Conservation (phyloP, 2,888 invertebrate species). For the Ariolimax columbianus region DNA sequence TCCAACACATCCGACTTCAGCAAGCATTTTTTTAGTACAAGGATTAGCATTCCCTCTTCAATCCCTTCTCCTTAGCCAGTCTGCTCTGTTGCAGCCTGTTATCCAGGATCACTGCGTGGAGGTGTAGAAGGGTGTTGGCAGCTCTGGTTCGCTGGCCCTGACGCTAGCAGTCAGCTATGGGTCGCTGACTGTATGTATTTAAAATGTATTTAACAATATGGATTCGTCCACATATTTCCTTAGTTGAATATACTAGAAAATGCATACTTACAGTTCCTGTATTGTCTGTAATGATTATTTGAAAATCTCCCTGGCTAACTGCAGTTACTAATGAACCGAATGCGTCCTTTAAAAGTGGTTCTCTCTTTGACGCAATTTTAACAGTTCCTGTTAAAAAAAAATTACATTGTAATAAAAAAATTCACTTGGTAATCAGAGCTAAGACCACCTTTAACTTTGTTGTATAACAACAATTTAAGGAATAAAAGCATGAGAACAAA, state of each 20-base stretch:
- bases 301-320: neutral
- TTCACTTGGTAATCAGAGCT: neutral
- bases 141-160: too few relatives aligned
- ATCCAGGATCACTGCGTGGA: too few relatives aligned
- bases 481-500: neutral
- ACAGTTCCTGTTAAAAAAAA: slow-evolving; percentile 2
- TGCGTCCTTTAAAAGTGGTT: slow-evolving; percentile 24
- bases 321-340: neutral
- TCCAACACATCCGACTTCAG: too few relatives aligned
- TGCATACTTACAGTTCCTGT: neutral
- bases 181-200: too few relatives aligned
- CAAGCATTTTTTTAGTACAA: too few relatives aligned
- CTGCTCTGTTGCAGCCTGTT: too few relatives aligned
- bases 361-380: neutral
- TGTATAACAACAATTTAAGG: too few relatives aligned
- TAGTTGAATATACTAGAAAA: neutral
- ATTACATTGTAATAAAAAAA: neutral
- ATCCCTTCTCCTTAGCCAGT: too few relatives aligned
- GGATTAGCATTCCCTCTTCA: too few relatives aligned
- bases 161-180: too few relatives aligned
- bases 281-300: neutral
- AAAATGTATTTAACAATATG: neutral
- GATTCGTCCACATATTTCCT: neutral
- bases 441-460: too few relatives aligned
- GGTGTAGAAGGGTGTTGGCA: too few relatives aligned